These are phyloP conservation scores for Heteronetta atricapilla DNA, from an alignment of 2,113 vertebrate genomes.

Conservation along the genomic window DNA sequence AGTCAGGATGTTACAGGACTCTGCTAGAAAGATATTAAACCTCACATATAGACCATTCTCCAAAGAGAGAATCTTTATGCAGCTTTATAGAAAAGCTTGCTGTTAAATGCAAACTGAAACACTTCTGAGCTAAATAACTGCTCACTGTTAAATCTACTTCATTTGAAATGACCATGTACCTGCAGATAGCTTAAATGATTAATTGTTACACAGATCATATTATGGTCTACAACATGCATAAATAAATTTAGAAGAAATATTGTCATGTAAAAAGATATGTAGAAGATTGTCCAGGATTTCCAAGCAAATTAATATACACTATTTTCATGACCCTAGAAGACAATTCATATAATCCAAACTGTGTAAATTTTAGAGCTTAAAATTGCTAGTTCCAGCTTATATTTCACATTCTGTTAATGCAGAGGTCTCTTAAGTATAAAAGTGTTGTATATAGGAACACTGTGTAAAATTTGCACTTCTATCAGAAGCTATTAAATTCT, in stretches of 20 bases:
- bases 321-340: neutral
- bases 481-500: neutral
- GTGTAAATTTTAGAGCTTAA: neutral
- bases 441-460: neutral
- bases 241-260: neutral
- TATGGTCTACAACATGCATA: neutral
- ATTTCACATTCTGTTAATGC: neutral
- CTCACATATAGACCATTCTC: neutral
- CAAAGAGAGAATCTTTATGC: neutral
- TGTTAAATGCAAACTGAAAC: neutral
- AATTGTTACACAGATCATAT: neutral
- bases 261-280: neutral
- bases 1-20: neutral
- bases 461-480: neutral
- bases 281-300: neutral
- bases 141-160: neutral
- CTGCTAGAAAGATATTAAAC: slow-evolving; percentile 3
- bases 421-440: neutral
- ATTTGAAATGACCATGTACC: neutral
- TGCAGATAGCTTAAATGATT: neutral
- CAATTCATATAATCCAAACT: neutral
- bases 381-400: neutral
- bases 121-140: neutral
- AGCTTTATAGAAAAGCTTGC: rapidly evolving
- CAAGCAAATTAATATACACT: neutral